A percentile compares a stretch with the other conserved stretches of the same genome.
Evolutionary conservation across 2,888 invertebrate genomes (phyloP).

Genomic region (Augochlorella aurata): DNA sequence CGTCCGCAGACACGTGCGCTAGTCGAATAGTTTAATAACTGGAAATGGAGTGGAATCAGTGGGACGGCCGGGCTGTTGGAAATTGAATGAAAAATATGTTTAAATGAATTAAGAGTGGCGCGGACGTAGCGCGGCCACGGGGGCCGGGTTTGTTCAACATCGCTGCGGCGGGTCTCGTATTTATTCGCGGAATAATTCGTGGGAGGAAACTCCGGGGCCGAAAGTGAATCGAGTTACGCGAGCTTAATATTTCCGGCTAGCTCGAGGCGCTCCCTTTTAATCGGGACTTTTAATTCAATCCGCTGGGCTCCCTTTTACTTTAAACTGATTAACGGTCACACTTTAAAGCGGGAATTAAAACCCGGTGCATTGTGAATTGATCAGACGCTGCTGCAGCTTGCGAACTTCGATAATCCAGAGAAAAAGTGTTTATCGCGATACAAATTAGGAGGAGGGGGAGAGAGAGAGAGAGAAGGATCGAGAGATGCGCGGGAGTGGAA

Average conservation of each 20-base stretch:
- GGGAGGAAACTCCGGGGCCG: constrained; percentile 14
- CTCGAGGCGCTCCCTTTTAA: constrained; percentile 49
- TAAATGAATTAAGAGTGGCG: background rate
- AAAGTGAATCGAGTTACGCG: constrained; percentile 43
- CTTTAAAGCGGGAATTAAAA: constrained; percentile 38
- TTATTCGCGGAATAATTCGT: constrained; percentile 30
- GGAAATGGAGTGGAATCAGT: background rate
- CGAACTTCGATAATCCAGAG: constrained; percentile 1
- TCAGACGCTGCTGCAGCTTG: background rate
- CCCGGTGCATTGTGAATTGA: constrained; percentile 10
- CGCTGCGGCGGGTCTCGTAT: background rate
- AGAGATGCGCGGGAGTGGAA: background rate
- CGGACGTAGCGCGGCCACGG: background rate
- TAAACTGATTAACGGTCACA: constrained; percentile 50
- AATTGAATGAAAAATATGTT: background rate
- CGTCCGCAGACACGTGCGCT: background rate
- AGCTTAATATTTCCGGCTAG: constrained; percentile 45
- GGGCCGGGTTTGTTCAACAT: background rate
- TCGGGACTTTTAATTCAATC: constrained; percentile 58
- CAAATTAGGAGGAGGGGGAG: no score
- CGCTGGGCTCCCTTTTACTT: constrained; percentile 50
- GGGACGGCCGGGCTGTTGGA: background rate
- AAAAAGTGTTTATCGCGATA: background rate
- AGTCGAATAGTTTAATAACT: background rate
- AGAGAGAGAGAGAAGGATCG: no score